These are phyloP conservation scores for Penelope pileata DNA, from an alignment of 2,113 vertebrate genomes.

Conservation along the genomic window DNA sequence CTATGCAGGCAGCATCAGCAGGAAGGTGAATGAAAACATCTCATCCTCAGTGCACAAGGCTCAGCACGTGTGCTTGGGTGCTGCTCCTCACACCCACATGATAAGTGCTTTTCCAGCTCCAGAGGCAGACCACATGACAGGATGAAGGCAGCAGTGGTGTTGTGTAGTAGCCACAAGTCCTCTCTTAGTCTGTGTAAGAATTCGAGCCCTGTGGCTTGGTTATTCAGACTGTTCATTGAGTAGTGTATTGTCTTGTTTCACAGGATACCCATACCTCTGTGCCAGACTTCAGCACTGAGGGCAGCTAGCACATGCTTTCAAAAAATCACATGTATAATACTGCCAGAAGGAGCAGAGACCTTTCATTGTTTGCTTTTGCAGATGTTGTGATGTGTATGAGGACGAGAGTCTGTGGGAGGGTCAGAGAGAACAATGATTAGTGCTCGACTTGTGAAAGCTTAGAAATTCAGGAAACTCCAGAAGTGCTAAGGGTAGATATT, in stretches of 20 bases:
- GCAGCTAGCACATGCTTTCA: neutral
- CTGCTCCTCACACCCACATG: neutral
- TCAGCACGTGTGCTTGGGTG: fast-evolving
- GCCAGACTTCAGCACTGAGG: neutral
- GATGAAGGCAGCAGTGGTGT: neutral
- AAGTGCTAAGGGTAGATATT: neutral
- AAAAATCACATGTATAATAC: neutral
- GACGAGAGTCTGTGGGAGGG: neutral
- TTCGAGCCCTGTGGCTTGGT: neutral
- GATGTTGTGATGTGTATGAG: neutral
- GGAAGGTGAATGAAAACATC: neutral
- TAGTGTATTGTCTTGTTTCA: neutral
- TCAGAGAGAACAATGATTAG: neutral
- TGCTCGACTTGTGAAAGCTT: neutral
- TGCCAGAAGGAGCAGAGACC: neutral
- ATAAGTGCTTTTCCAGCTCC: neutral
- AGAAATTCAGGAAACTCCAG: constrained; percentile 27
- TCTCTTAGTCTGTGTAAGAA: neutral
- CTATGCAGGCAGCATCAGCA: neutral
- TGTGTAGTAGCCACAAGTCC: neutral
- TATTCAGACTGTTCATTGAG: neutral
- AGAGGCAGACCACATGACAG: neutral
- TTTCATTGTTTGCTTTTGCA: neutral
- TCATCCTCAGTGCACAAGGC: neutral
- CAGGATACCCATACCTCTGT: fast-evolving